Percentiles rank a stretch among this genome's conserved stretches.
phyloP scores from a whole-genome alignment of 2,113 vertebrate species.

The Saguinus imperator region DNA sequence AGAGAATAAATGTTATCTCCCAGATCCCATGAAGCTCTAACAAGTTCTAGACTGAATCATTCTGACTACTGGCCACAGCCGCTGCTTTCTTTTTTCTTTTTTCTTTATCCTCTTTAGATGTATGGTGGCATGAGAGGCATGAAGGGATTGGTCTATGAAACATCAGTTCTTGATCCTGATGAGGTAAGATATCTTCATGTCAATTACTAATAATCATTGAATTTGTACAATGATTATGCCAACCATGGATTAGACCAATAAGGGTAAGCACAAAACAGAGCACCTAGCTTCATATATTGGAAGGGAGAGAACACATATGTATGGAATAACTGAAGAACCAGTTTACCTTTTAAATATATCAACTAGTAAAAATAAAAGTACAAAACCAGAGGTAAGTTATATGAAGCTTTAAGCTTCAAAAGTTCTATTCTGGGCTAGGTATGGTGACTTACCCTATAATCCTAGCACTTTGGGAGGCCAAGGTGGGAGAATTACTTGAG shows the following conservation, averaged over 20 bases:
- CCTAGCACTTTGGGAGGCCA: no score
- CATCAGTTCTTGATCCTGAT: constrained; percentile 96
- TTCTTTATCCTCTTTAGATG: constrained; percentile 82
- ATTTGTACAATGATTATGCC: not conserved
- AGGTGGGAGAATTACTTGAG: no score
- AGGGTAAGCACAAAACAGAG: not conserved
- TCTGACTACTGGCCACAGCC: not conserved
- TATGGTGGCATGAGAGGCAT: constrained; percentile 99
- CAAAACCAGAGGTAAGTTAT: not conserved
- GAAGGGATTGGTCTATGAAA: constrained; percentile 98
- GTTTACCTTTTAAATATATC: not conserved
- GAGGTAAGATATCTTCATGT: constrained; percentile 87
- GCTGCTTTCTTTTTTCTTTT: not conserved
- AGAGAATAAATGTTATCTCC: constrained; percentile 2
- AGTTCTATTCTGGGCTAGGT: not conserved
- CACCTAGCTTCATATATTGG: not conserved
- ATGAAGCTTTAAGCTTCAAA: not conserved
- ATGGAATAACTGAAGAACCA: not conserved
- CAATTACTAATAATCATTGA: not conserved
- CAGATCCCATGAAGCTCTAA: not conserved
- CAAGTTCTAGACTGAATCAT: not conserved
- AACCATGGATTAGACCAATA: not conserved
- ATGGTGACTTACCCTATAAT: no score
- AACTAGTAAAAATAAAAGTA: not conserved
- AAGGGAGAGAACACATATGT: not conserved